Base-by-base conservation (phyloP, 1,140 invertebrate species). In the Temnothorax longispinosus region DNA sequence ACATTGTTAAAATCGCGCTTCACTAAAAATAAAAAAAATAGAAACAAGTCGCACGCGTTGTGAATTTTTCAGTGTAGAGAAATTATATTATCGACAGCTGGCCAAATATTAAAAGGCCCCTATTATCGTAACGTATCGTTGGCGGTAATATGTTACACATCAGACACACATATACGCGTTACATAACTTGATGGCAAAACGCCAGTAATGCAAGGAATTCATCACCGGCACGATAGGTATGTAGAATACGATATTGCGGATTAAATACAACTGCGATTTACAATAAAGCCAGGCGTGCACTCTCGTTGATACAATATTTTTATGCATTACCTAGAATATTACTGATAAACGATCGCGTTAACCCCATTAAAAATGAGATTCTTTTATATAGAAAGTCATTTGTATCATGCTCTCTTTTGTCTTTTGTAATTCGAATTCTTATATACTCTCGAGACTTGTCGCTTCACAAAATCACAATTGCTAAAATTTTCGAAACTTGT, bases 161-260 rank as follows among this genome's bases (percentile, higher is more conserved):
- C 58, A 52, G 69, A 65, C 81, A 74, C 58, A 77, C n/a, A 58
- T 82, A 52, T 50, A 27, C 1, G 60, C 78, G 62, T 90, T 90
- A 81, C 76, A 84, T 84, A 85, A 85, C 82, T 75, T 78, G 62
- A 75, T 62, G 47, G 72, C 35, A 65, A 69, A 87, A 88, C 81
- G 82, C 56, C 74, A 91, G 71, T 80, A 82, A 91, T 78, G 89
- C 89, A 62, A 86, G 87, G 87, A 91, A 91, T 91, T 91, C 89
- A 90, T 91, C 86, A 88, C 80, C 88, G 69, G 76, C 64, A 76
- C 44, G 58, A 60, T 82, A 86, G 87, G 81, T 88, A 90, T 88
- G 87, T 84, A 82, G 89, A 90, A 91, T 90, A 75, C 77, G 62
- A 78, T 89, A 77, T 82, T 74, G 88, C 56, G 78, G 85, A 90